A percentile compares a stretch with the other conserved stretches of the same genome.
These are phyloP conservation scores for Leptosomus discolor DNA, from an alignment of 2,113 vertebrate genomes.

Conservation along the genomic window DNA sequence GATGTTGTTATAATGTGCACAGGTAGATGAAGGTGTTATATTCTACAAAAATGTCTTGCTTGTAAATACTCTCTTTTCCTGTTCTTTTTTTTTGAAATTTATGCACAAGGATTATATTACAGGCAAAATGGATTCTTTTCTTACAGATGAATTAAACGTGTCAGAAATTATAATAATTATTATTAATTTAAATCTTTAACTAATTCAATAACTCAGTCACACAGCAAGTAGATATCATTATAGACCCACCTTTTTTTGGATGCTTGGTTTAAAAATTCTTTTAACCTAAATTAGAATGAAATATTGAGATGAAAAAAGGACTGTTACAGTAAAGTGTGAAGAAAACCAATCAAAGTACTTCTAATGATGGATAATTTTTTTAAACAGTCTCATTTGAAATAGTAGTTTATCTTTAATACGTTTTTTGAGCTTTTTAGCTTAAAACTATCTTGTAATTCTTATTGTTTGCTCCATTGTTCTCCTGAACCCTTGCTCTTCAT, in stretches of 20 bases:
- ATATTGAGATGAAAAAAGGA: background rate
- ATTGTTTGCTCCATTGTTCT: background rate
- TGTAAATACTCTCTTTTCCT: background rate
- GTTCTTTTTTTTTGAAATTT: background rate
- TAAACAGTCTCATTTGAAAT: background rate
- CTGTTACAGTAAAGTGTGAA: background rate
- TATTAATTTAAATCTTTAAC: background rate
- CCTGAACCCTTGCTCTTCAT: background rate
- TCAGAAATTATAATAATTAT: background rate
- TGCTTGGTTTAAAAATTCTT: background rate
- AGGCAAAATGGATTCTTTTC: background rate
- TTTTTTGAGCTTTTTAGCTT: background rate
- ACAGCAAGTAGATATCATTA: background rate
- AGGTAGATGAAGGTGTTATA: background rate
- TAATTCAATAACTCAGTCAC: background rate
- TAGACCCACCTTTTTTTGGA: background rate
- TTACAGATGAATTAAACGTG: background rate
- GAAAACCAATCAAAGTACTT: background rate
- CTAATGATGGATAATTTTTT: background rate
- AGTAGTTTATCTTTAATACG: background rate
- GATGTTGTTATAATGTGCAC: background rate
- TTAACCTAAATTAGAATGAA: background rate
- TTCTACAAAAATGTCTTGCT: background rate
- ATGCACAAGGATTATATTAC: background rate
- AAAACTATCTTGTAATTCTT: background rate